Evolutionary conservation across 2,888 invertebrate species (phyloP).

Genomic region (Pyrrhia umbra): DNA sequence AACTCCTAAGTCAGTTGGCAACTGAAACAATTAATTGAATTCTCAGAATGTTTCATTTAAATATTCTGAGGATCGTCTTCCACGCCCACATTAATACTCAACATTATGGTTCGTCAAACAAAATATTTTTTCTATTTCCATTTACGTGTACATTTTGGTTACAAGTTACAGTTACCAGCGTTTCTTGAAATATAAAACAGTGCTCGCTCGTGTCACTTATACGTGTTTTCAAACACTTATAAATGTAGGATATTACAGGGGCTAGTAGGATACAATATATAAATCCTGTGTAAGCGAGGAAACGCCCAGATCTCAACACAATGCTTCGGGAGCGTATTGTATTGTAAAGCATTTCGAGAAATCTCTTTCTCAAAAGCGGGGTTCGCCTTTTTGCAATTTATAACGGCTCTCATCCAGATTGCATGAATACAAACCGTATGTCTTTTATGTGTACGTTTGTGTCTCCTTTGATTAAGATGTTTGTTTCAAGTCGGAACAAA

Average conservation of each 20-base stretch:
- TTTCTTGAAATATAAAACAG: conserved; percentile 7
- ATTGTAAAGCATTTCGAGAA: conserved; percentile 86
- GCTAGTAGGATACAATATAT: conserved; percentile 67
- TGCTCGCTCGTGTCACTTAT: conserved; percentile 23
- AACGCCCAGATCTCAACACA: conserved; percentile 82
- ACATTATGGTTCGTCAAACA: conserved; percentile 3
- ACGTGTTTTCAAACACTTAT: conserved; percentile 54
- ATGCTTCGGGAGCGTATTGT: conserved; percentile 83
- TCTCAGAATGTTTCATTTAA: conserved; percentile 6
- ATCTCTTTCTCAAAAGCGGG: conserved; percentile 85
- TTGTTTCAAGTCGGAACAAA: conserved; percentile 52
- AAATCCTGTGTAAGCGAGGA: conserved; percentile 77
- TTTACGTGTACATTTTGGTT: conserved; percentile 5
- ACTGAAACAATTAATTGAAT: not conserved
- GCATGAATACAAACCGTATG: conserved; percentile 79
- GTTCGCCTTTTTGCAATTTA: conserved; percentile 87
- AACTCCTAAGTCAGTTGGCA: not conserved
- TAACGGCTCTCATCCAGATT: conserved; percentile 84
- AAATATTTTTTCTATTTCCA: conserved; percentile 20
- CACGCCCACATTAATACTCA: not conserved
- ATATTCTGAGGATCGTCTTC: conserved; percentile 4
- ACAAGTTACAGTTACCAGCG: not conserved
- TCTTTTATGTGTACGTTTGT: conserved; percentile 68
- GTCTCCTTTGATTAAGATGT: conserved; percentile 69
- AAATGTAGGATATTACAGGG: conserved; percentile 53